Evolutionary conservation across 2,888 invertebrate genomes (phyloP).

Genomic region (Tenthredo amoena): DNA sequence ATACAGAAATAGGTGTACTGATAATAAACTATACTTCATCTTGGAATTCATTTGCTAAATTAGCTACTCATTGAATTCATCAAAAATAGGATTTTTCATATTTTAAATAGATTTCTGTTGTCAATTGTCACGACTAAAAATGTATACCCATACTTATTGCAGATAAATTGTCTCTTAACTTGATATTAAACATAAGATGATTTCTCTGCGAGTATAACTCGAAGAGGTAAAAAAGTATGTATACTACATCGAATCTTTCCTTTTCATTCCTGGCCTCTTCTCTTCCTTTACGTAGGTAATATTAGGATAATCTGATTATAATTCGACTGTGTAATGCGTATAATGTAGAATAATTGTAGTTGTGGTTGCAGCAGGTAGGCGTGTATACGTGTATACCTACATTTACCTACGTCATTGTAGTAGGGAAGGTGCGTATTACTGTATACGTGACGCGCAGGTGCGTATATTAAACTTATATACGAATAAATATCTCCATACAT

Average conservation of each 20-base stretch:
- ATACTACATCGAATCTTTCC: not conserved
- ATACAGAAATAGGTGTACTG: not conserved
- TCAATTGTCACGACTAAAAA: no score
- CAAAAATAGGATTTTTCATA: not conserved
- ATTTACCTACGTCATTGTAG: not conserved
- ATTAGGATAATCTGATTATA: constrained; percentile 43
- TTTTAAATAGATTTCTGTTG: no score
- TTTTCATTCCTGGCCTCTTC: not conserved
- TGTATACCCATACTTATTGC: no score
- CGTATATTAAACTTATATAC: constrained; percentile 3
- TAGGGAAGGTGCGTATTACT: not conserved
- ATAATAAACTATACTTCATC: not conserved
- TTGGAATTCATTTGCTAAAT: not conserved
- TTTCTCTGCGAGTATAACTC: not conserved
- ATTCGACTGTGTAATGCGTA: constrained; percentile 10
- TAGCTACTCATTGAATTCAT: not conserved
- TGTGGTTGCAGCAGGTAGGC: not conserved
- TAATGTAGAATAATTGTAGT: constrained; percentile 26
- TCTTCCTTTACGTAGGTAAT: not conserved
- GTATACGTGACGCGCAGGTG: not conserved
- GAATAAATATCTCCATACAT: not conserved
- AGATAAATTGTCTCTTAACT: no score
- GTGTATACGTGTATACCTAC: not conserved
- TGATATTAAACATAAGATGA: not conserved
- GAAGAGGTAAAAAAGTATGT: not conserved